phyloP scores from a whole-genome alignment of 2,113 vertebrate species.

The Rhynchopsitta pachyrhyncha region DNA sequence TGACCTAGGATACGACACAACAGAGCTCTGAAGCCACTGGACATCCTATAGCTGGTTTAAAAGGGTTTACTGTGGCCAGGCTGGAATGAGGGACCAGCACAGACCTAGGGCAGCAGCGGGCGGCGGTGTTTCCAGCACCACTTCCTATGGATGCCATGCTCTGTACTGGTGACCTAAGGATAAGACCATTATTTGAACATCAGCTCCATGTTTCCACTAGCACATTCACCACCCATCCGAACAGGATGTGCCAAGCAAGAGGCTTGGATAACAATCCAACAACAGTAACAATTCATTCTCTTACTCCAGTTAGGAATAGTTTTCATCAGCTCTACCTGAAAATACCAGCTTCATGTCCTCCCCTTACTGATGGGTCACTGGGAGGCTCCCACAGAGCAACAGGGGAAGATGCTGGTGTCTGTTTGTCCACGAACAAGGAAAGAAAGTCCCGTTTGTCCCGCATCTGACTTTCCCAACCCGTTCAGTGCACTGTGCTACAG shows the following conservation, averaged over 20 bases:
- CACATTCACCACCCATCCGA: neutral
- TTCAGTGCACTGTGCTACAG: neutral
- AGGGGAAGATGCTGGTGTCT: neutral
- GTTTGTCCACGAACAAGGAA: neutral
- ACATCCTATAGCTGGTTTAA: fast-evolving
- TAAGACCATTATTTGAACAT: neutral
- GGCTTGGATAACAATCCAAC: neutral
- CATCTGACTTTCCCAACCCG: fast-evolving
- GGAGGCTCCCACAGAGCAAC: neutral
- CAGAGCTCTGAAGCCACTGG: neutral
- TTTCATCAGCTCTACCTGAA: neutral
- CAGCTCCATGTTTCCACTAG: neutral
- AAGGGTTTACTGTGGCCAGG: neutral
- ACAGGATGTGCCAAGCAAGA: fast-evolving
- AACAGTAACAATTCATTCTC: neutral
- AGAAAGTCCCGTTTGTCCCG: fast-evolving
- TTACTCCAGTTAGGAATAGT: neutral
- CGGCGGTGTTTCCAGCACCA: neutral
- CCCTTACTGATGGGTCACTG: neutral
- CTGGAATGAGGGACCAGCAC: neutral
- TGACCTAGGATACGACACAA: fast-evolving
- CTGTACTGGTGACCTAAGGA: neutral
- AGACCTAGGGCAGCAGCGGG: fast-evolving
- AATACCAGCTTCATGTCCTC: neutral
- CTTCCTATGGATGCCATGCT: fast-evolving